Conservation (phyloP, 1,140 invertebrate genomes). For the Hirudo medicinalis region DNA sequence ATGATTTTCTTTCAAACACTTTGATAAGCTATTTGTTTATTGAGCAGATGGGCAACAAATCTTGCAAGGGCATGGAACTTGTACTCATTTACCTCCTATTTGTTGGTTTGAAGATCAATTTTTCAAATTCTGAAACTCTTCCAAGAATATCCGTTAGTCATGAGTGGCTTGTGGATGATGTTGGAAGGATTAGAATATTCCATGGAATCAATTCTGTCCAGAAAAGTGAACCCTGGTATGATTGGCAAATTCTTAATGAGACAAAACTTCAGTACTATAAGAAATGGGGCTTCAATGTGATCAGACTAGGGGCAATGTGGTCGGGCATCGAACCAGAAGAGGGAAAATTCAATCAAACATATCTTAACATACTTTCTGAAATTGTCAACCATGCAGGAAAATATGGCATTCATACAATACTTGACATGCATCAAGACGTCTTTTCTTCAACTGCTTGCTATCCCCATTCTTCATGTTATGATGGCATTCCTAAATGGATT, state of each 20-base stretch:
- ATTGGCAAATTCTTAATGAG: conserved; percentile 24
- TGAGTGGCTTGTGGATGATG: conserved; percentile 21
- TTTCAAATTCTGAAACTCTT: background rate
- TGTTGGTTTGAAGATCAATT: too few relatives aligned
- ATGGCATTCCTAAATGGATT: conserved; percentile 30
- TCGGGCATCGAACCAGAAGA: conserved; percentile 25
- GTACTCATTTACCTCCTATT: too few relatives aligned
- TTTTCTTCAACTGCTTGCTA: conserved; percentile 23
- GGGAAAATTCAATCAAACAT: conserved; percentile 26
- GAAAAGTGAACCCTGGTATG: conserved; percentile 28
- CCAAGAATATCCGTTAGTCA: background rate
- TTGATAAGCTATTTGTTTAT: too few relatives aligned
- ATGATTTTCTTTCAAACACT: too few relatives aligned
- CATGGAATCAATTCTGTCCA: conserved; percentile 29
- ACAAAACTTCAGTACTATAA: conserved; percentile 23
- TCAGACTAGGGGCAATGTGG: conserved; percentile 30
- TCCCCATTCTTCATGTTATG: conserved; percentile 22
- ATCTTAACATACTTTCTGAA: conserved; percentile 25
- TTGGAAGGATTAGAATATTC: conserved; percentile 27
- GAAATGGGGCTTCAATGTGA: conserved; percentile 29
- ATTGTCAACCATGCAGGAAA: conserved; percentile 26
- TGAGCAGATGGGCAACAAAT: too few relatives aligned
- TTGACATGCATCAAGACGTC: conserved; percentile 32
- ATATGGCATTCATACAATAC: conserved; percentile 28
- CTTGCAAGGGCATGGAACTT: too few relatives aligned